A percentile compares a stretch with the other conserved stretches of the same genome.
Evolutionary conservation across 2,113 vertebrate species (phyloP).

Genomic region (Thunnus thynnus): DNA sequence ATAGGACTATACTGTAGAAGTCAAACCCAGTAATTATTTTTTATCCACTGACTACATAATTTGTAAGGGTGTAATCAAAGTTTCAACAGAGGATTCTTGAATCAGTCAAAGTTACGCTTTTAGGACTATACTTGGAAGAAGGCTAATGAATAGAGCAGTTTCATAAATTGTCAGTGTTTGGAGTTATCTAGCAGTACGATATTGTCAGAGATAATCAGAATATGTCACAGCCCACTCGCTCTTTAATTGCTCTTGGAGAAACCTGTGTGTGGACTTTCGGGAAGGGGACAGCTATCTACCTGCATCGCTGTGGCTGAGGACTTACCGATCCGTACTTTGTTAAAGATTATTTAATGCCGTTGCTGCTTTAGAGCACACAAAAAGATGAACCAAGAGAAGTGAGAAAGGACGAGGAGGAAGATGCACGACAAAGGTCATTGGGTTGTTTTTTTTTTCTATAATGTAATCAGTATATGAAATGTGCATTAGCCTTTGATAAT

Average conservation of each 20-base stretch:
- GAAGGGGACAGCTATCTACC: background rate
- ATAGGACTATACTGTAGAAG: background rate
- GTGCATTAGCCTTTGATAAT: constrained; percentile 43
- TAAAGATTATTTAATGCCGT: background rate
- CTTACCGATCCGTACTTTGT: background rate
- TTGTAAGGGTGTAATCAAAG: constrained; percentile 49
- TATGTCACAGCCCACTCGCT: constrained; percentile 28
- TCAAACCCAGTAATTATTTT: constrained; percentile 34
- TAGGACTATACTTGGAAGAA: background rate
- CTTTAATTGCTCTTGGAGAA: constrained; percentile 22
- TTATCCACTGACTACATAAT: constrained; percentile 34
- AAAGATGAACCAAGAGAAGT: background rate
- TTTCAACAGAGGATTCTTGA: constrained; percentile 6
- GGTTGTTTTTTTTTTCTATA: constrained; percentile 13
- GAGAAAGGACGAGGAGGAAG: background rate
- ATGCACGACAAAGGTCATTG: constrained; percentile 25
- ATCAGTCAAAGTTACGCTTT: constrained; percentile 28
- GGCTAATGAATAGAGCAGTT: constrained; percentile 26
- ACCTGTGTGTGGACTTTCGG: background rate
- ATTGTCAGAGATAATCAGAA: constrained; percentile 41
- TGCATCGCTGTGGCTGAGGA: background rate
- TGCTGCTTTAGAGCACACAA: background rate
- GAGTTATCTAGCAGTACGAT: constrained; percentile 26
- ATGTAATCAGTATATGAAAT: constrained; percentile 21
- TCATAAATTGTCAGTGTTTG: constrained; percentile 20